A percentile compares a stretch with the other conserved stretches of the same genome.
phyloP scores from a whole-genome alignment of 2,888 invertebrate species.

The Drosophila gaucha region DNA sequence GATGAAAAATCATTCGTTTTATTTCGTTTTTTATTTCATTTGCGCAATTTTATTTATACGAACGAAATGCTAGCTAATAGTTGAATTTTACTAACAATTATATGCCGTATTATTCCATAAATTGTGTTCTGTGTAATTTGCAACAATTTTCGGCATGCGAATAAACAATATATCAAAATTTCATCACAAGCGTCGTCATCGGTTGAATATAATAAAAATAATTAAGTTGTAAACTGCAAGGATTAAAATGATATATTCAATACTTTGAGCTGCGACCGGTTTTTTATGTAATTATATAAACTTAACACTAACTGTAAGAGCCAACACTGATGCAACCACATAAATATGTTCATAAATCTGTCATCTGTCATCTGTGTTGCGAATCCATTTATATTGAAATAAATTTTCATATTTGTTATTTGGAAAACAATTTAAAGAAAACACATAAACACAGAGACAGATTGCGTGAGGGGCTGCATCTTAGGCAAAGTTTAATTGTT shows the following conservation, averaged over 20 bases:
- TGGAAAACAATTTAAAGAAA: conserved; percentile 18
- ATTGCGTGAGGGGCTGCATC: conserved; percentile 18
- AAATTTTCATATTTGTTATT: conserved; percentile 21
- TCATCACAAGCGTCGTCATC: conserved; percentile 19
- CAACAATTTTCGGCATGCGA: conserved; percentile 48
- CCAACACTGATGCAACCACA: conserved; percentile 35
- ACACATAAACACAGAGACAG: conserved; percentile 26
- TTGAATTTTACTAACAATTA: conserved; percentile 43
- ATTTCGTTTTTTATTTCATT: conserved; percentile 35
- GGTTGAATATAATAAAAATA: conserved; percentile 27
- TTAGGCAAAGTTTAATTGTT: conserved; percentile 74
- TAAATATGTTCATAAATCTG: conserved; percentile 37
- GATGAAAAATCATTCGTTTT: conserved; percentile 35
- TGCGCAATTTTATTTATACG: conserved; percentile 41
- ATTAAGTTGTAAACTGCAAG: conserved; percentile 40
- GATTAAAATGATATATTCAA: conserved; percentile 2
- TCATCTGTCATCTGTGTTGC: conserved; percentile 27
- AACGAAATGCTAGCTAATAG: conserved; percentile 62
- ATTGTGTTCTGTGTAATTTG: conserved; percentile 56
- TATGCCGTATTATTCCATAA: conserved; percentile 60
- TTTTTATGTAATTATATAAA: conserved; percentile 71
- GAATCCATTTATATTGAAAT: conserved; percentile 20
- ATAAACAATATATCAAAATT: conserved; percentile 50
- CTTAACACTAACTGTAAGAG: conserved; percentile 59
- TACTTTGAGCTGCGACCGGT: conserved; percentile 46